phyloP scores from a whole-genome alignment of 2,888 invertebrate species.

The Heliconius aoede region DNA sequence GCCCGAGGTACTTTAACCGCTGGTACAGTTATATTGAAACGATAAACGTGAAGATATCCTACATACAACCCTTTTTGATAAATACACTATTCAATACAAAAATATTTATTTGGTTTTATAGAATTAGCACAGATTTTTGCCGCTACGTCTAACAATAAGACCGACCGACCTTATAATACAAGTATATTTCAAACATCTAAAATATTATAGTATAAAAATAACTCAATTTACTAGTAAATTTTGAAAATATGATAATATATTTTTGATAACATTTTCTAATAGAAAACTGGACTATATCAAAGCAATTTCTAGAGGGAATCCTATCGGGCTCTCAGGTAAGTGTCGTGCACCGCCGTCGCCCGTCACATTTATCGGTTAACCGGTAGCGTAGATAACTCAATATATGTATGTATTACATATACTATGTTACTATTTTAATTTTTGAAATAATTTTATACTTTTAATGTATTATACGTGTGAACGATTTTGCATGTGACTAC shows the following conservation, averaged over 20 bases:
- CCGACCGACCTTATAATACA: not conserved
- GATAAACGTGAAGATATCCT: too few species aligned
- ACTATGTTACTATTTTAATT: not conserved
- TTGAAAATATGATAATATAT: slow-evolving; percentile 28
- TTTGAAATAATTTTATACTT: too few species aligned
- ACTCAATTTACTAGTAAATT: not conserved
- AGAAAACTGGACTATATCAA: slow-evolving; percentile 29
- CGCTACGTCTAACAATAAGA: not conserved
- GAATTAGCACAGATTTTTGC: not conserved
- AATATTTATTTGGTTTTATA: too few species aligned
- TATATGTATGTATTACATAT: not conserved
- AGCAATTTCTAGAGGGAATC: slow-evolving; percentile 34
- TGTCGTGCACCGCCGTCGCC: slow-evolving; percentile 33
- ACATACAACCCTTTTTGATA: too few species aligned
- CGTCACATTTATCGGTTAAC: slow-evolving; percentile 35
- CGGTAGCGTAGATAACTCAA: slow-evolving; percentile 24
- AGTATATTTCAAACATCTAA: not conserved
- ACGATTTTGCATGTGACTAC: too few species aligned
- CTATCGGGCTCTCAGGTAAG: slow-evolving; percentile 34
- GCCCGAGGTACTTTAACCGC: too few species aligned
- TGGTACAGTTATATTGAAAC: too few species aligned
- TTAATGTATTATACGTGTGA: too few species aligned
- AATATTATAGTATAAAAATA: not conserved
- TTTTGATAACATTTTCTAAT: slow-evolving; percentile 30
- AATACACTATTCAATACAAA: too few species aligned